phyloP scores from a whole-genome alignment of 2,888 invertebrate species.

The Drosophila gaucha region DNA sequence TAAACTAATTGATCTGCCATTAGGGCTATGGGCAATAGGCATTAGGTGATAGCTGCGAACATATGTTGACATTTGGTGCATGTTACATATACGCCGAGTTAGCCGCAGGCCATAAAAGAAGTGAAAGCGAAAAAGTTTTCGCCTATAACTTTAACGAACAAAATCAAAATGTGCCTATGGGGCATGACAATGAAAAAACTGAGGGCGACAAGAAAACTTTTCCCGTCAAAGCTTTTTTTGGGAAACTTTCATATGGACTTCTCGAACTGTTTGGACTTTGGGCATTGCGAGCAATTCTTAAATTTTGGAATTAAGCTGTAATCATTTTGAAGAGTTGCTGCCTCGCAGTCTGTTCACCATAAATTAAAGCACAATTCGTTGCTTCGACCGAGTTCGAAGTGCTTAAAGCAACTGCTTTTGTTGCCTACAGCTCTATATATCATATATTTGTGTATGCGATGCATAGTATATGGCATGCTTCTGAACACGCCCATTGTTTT shows the following conservation, averaged over 20 bases:
- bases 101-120: slow-evolving; percentile 45
- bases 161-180: slow-evolving; percentile 64
- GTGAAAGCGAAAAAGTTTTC: slow-evolving; percentile 54
- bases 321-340: slow-evolving; percentile 15
- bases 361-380: slow-evolving; percentile 46
- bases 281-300: slow-evolving; percentile 26
- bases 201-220: slow-evolving; percentile 52
- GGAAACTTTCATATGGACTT: slow-evolving; percentile 36
- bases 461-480: not conserved
- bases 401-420: slow-evolving; percentile 39
- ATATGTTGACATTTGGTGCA: slow-evolving; percentile 32
- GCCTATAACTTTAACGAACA: slow-evolving; percentile 43
- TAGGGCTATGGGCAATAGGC: slow-evolving; percentile 39
- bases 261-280: slow-evolving; percentile 24
- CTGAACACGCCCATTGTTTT: slow-evolving; percentile 38
- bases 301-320: slow-evolving; percentile 20
- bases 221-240: slow-evolving; percentile 21
- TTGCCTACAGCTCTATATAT: slow-evolving; percentile 37
- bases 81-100: slow-evolving; percentile 50
- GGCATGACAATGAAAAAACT: slow-evolving; percentile 26
- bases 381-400: slow-evolving; percentile 20
- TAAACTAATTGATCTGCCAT: slow-evolving; percentile 63
- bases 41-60: slow-evolving; percentile 36
- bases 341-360: slow-evolving; percentile 13
- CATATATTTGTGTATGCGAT: slow-evolving; percentile 25